These are phyloP conservation scores for Halisarca cf. caerulea DNA, from an alignment of 37 sponge, comb jelly and placozoan species.

Conservation along the genomic window DNA sequence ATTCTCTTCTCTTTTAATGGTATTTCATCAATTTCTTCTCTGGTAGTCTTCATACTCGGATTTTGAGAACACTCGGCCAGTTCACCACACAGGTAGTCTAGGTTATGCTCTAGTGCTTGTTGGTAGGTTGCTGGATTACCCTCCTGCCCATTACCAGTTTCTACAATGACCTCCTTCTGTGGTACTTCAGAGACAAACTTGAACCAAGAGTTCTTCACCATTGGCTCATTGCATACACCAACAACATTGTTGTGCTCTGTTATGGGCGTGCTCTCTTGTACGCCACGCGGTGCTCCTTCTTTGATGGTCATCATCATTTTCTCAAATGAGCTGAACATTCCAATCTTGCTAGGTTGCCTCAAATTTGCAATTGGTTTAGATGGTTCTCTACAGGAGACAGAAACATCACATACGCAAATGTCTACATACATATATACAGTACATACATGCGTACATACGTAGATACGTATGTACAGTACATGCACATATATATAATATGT, in stretches of 20 bases:
- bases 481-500: too few relatives aligned
- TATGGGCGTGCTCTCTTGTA: conserved; percentile 10
- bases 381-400: too few relatives aligned
- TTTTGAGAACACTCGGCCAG: background rate
- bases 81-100: background rate
- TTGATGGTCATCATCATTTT: conserved; percentile 25
- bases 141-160: too few relatives aligned
- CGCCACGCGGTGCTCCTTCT: background rate
- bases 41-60: too few relatives aligned
- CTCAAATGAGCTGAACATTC: conserved; percentile 13
- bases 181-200: conserved; percentile 1
- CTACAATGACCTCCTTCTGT: background rate
- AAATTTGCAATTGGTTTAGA: too few relatives aligned
- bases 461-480: too few relatives aligned
- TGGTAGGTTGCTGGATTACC: too few relatives aligned
- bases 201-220: background rate
- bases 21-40: background rate
- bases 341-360: background rate
- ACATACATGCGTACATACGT: too few relatives aligned
- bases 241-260: background rate
- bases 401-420: too few relatives aligned
- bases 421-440: too few relatives aligned
- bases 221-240: too few relatives aligned
- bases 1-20: background rate
- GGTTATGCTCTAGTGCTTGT: too few relatives aligned